Evolutionary conservation across 2,888 invertebrate species (phyloP).

Genomic region (Altica lythri): DNA sequence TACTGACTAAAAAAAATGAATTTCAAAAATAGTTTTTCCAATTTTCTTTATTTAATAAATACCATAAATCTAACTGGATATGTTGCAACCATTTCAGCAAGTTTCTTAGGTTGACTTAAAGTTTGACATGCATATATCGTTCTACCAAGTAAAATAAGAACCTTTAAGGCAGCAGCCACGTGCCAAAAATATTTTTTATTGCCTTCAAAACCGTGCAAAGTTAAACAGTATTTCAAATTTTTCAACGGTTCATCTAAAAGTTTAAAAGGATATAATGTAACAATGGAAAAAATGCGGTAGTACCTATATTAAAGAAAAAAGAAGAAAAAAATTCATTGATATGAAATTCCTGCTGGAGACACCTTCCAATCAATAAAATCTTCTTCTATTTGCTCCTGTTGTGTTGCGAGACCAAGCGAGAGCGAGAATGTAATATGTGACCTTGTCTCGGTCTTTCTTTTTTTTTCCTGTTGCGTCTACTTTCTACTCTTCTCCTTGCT

Average conservation of each 20-base stretch:
- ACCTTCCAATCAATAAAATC: no score
- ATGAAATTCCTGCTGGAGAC: no score
- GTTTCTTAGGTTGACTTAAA: conserved; percentile 21
- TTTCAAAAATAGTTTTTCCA: background rate
- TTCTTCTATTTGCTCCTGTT: no score
- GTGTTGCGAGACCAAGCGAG: no score
- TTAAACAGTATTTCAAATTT: conserved; percentile 16
- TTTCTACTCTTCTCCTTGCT: no score
- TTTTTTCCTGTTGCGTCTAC: no score
- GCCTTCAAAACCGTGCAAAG: conserved; percentile 24
- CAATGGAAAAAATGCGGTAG: no score
- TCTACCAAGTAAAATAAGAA: conserved; percentile 20
- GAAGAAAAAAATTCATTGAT: no score
- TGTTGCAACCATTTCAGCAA: conserved; percentile 30
- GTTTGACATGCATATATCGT: conserved; percentile 27
- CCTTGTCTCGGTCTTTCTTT: no score
- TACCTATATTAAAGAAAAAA: no score
- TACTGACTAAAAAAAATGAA: conserved; percentile 30
- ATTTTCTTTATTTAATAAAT: background rate
- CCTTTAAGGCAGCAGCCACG: conserved; percentile 21
- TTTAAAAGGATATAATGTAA: no score
- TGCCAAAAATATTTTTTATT: conserved; percentile 31
- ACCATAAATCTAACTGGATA: conserved; percentile 33
- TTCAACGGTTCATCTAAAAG: conserved; percentile 32
- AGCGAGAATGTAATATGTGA: no score